Percentiles rank a stretch among this genome's conserved stretches.
phyloP scores from a whole-genome alignment of 2,113 vertebrate genomes.

The human region DNA sequence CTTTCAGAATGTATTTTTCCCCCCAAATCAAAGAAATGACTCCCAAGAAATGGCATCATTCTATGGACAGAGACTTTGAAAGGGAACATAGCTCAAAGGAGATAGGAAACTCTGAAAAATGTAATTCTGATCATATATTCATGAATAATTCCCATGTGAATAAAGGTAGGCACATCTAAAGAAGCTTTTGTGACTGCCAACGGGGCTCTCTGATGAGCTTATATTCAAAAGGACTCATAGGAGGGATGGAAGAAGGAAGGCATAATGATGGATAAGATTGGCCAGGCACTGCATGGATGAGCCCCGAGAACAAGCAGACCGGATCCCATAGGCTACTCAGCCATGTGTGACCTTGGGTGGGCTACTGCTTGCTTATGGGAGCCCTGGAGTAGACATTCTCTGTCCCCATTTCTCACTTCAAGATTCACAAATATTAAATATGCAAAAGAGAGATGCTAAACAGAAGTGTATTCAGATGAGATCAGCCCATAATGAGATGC shows the following conservation, averaged over 20 bases:
- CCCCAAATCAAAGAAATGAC: slow-evolving; percentile 66
- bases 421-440: background rate
- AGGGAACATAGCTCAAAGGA: slow-evolving; percentile 64
- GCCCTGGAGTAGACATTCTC: background rate
- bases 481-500: background rate
- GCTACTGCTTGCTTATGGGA: background rate
- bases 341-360: background rate
- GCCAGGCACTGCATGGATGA: background rate
- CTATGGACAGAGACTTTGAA: slow-evolving; percentile 64
- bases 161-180: slow-evolving; percentile 72
- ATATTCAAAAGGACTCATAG: slow-evolving; percentile 56
- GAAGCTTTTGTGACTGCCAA: slow-evolving; percentile 60
- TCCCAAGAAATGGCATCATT: slow-evolving; percentile 67
- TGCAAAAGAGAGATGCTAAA: background rate
- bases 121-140: slow-evolving; percentile 75
- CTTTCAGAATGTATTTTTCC: slow-evolving; percentile 36
- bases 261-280: background rate
- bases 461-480: background rate
- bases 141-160: slow-evolving; percentile 72
- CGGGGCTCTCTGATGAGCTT: slow-evolving; percentile 58
- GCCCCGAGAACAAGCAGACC: background rate
- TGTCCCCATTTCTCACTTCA: background rate
- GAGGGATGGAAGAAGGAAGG: background rate
- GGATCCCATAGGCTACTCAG: background rate
- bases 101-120: slow-evolving; percentile 55